A percentile compares a stretch with the other conserved stretches of the same genome.
These are phyloP conservation scores for Budorcas taxicolor DNA, from an alignment of 2,113 vertebrate genomes.

Conservation along the genomic window DNA sequence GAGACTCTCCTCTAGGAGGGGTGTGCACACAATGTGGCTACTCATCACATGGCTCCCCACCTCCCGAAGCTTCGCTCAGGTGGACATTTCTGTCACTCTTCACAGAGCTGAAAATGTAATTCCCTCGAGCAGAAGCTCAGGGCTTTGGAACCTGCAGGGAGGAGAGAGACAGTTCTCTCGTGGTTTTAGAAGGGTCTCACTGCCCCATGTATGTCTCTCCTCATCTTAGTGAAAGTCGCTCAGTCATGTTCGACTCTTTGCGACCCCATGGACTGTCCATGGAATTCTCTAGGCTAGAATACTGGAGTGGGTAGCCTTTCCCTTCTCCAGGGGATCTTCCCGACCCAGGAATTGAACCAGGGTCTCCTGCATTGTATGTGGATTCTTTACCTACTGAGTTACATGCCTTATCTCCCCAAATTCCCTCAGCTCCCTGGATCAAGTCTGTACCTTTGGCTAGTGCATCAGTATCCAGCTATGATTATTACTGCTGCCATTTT, in stretches of 20 bases:
- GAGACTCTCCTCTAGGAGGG: neutral
- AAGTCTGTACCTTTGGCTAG: constrained; percentile 37
- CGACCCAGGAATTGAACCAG: neutral
- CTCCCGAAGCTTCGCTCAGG: neutral
- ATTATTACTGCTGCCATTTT: constrained; percentile 56
- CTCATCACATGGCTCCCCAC: neutral
- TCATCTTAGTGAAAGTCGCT: neutral
- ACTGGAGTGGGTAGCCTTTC: neutral
- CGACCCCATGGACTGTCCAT: neutral
- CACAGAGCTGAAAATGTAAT: constrained; percentile 28
- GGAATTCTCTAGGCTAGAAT: neutral
- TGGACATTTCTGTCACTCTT: constrained; percentile 41
- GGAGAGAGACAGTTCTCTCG: neutral
- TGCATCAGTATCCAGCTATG: constrained; percentile 49
- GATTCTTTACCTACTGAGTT: neutral
- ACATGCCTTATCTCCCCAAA: constrained; percentile 11
- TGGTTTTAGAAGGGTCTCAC: neutral
- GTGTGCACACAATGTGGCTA: neutral
- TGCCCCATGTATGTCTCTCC: constrained; percentile 15
- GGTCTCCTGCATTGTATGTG: neutral
- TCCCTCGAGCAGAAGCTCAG: constrained; percentile 45
- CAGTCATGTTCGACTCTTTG: neutral
- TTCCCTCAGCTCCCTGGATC: neutral
- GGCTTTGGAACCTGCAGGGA: constrained; percentile 15
- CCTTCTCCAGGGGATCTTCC: neutral